Conservation (phyloP, 2,113 vertebrate species). For the Paradisaea rubra region DNA sequence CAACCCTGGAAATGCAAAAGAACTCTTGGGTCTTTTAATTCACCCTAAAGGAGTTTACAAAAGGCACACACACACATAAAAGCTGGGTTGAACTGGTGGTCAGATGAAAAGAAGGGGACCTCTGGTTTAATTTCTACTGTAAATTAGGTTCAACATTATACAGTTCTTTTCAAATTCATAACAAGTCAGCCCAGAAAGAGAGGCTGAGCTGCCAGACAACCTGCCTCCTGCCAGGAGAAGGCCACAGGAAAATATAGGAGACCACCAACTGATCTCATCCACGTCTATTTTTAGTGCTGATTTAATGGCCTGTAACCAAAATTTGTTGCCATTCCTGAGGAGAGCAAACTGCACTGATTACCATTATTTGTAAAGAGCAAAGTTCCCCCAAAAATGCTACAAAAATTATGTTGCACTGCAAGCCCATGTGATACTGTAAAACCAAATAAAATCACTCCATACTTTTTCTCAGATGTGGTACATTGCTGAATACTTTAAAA, state of each 20-base stretch:
- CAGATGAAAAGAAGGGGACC: neutral
- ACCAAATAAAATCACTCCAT: neutral
- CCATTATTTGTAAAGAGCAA: neutral
- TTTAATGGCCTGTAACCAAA: slow-evolving; percentile 56
- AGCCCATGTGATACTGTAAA: neutral
- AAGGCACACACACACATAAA: neutral
- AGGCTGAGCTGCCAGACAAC: slow-evolving; percentile 25
- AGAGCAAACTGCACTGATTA: slow-evolving; percentile 12
- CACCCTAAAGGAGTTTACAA: neutral
- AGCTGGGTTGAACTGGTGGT: neutral
- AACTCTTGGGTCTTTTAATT: neutral
- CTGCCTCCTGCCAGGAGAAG: slow-evolving; percentile 39
- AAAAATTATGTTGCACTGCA: neutral
- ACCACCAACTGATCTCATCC: slow-evolving; percentile 50
- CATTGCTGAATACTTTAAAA: neutral
- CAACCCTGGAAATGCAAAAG: neutral
- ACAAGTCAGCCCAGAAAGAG: slow-evolving; percentile 6
- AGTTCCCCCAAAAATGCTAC: neutral
- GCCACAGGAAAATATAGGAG: slow-evolving; percentile 20
- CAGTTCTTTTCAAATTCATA: neutral
- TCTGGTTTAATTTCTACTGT: neutral
- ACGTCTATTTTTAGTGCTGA: slow-evolving; percentile 67
- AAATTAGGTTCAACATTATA: neutral
- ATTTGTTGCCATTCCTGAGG: slow-evolving; percentile 30
- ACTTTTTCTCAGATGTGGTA: neutral